Percentiles rank a stretch among this genome's conserved stretches.
Conservation (phyloP, 2,888 invertebrate species). For the Hoplodrina blanda region DNA sequence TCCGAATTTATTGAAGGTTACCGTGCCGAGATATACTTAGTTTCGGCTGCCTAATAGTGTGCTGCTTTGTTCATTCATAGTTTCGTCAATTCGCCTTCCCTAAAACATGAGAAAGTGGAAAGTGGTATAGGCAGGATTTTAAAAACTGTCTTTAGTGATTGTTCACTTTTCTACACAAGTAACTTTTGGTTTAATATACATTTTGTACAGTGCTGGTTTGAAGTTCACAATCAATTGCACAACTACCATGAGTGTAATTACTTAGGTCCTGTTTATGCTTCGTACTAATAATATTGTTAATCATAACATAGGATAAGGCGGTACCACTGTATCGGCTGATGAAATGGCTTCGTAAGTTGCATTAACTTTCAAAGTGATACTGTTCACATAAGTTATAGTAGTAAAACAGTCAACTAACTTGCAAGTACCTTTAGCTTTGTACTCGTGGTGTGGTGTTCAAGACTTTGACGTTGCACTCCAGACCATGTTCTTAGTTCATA, state of each 20-base stretch:
- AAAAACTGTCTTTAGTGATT: too few relatives aligned
- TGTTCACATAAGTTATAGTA: background rate
- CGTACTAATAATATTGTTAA: slow-evolving; percentile 49
- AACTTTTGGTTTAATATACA: background rate
- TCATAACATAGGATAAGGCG: slow-evolving; percentile 46
- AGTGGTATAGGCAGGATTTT: too few relatives aligned
- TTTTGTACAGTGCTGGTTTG: background rate
- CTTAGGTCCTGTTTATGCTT: slow-evolving; percentile 33
- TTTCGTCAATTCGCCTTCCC: background rate
- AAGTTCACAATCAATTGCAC: background rate
- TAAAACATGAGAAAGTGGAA: background rate
- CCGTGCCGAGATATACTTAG: slow-evolving; percentile 6
- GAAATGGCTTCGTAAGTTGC: slow-evolving; percentile 17
- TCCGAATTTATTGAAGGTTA: slow-evolving; percentile 69
- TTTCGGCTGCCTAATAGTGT: background rate
- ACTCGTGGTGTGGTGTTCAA: background rate
- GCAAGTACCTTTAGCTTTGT: background rate
- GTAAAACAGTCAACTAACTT: background rate
- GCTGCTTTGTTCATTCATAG: background rate
- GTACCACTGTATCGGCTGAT: background rate
- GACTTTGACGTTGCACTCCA: background rate
- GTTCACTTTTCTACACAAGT: too few relatives aligned
- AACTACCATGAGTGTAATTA: background rate
- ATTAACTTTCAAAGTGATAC: background rate
- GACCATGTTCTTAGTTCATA: background rate